Evolutionary conservation across 2,797 vertebrate species (phyloP).

Genomic region (Phylloscopus collybita): DNA sequence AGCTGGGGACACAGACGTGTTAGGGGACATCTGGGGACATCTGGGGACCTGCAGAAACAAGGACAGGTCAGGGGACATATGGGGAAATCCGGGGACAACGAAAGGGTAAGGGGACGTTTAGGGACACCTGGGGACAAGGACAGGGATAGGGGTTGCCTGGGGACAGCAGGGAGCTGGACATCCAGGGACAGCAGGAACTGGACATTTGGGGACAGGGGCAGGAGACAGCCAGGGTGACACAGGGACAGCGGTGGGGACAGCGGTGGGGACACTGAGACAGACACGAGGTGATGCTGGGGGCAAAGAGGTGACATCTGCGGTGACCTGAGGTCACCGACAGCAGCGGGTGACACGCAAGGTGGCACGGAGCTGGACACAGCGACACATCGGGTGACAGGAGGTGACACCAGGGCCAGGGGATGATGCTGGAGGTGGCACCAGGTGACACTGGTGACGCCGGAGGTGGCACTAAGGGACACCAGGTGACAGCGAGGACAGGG

Average conservation of each 20-base stretch:
- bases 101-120: too few relatives aligned
- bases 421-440: not conserved
- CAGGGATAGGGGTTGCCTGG: not conserved
- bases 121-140: too few relatives aligned
- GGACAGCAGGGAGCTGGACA: too few relatives aligned
- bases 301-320: not conserved
- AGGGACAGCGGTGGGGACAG: too few relatives aligned
- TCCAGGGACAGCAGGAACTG: too few relatives aligned
- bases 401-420: not conserved
- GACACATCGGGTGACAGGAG: not conserved
- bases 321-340: too few relatives aligned
- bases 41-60: not conserved
- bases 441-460: not conserved
- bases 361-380: not conserved
- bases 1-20: not conserved
- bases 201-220: not conserved
- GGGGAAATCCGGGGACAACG: not conserved
- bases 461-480: not conserved
- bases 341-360: not conserved
- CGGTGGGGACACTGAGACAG: fast-evolving
- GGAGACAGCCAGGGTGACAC: too few relatives aligned
- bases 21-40: too few relatives aligned
- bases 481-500: not conserved
- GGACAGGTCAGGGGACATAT: too few relatives aligned
- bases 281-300: too few relatives aligned